A percentile compares a stretch with the other conserved stretches of the same genome.
phyloP scores from a whole-genome alignment of 1,140 invertebrate species.

The Drosophila pandora region DNA sequence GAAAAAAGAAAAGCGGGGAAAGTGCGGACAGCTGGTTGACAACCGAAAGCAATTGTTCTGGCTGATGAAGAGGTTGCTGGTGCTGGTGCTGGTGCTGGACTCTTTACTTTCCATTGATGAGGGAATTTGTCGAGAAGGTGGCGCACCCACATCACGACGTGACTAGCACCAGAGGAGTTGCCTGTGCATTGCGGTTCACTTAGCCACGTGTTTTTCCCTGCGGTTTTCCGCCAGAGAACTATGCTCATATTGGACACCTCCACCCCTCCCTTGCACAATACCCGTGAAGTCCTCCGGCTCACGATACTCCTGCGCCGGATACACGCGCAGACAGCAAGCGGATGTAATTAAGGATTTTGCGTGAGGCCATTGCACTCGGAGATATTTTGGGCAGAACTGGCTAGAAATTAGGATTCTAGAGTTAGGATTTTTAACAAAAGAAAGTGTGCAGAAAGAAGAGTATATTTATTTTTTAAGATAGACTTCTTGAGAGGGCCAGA shows the following conservation, averaged over 20 bases:
- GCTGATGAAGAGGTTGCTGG: slow-evolving; percentile 29
- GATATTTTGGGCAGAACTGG: no score
- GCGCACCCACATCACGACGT: slow-evolving; percentile 54
- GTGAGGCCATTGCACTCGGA: slow-evolving; percentile 45
- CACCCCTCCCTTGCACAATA: slow-evolving; percentile 4
- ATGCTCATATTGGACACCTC: slow-evolving; percentile 24
- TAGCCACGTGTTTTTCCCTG: slow-evolving; percentile 71
- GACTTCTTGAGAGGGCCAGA: background rate
- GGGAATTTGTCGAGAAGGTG: slow-evolving; percentile 24
- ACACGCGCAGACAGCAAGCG: slow-evolving; percentile 71
- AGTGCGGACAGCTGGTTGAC: slow-evolving; percentile 77
- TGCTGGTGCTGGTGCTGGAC: slow-evolving; percentile 8
- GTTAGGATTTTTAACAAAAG: no score
- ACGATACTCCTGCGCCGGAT: slow-evolving; percentile 40
- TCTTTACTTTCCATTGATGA: slow-evolving; percentile 25
- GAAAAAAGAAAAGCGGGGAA: slow-evolving; percentile 56
- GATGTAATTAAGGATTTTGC: slow-evolving; percentile 81
- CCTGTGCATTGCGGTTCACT: slow-evolving; percentile 63
- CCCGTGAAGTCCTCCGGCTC: slow-evolving; percentile 31
- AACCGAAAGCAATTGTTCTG: slow-evolving; percentile 70
- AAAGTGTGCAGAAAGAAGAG: no score
- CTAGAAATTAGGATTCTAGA: no score
- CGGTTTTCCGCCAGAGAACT: slow-evolving; percentile 54
- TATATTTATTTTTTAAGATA: background rate
- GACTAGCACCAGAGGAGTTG: slow-evolving; percentile 61